Evolutionary conservation across 2,113 vertebrate species (phyloP).

Genomic region (Trichechus manatus): DNA sequence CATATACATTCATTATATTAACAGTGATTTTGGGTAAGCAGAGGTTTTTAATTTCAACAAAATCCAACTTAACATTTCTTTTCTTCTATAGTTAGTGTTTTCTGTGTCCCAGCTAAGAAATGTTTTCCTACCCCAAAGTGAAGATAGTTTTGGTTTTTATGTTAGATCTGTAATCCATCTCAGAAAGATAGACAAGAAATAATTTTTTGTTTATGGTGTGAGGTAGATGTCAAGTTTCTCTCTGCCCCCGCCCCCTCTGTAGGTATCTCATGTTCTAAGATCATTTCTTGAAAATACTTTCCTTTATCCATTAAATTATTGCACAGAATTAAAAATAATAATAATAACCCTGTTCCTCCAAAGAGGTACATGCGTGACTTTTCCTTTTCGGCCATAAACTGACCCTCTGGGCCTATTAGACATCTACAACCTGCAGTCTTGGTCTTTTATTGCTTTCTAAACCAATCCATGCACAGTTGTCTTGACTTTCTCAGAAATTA

Average conservation of each 20-base stretch:
- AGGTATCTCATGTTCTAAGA: background rate
- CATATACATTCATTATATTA: constrained; percentile 17
- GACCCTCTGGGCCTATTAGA: background rate
- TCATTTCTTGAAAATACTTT: constrained; percentile 20
- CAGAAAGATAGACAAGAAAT: background rate
- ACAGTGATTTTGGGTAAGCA: background rate
- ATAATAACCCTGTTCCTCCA: background rate
- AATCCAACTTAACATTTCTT: constrained; percentile 24
- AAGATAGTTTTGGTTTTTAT: constrained; percentile 41
- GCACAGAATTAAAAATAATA: background rate
- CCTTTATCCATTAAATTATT: constrained; percentile 45
- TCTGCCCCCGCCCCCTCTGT: background rate
- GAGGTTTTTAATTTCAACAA: constrained; percentile 35
- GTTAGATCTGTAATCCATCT: constrained; percentile 2
- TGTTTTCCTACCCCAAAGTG: background rate
- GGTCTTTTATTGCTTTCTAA: background rate
- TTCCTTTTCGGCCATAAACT: background rate
- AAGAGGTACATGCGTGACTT: background rate
- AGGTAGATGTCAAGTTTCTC: background rate
- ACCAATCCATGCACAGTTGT: background rate
- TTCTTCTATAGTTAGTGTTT: constrained; percentile 23
- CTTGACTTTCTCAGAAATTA: constrained; percentile 8
- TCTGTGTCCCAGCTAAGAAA: background rate
- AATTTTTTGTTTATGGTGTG: background rate
- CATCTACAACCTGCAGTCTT: background rate